Evolutionary conservation across 2,797 vertebrate genomes (phyloP).

Genomic region (Gymnoscopelus braueri): DNA sequence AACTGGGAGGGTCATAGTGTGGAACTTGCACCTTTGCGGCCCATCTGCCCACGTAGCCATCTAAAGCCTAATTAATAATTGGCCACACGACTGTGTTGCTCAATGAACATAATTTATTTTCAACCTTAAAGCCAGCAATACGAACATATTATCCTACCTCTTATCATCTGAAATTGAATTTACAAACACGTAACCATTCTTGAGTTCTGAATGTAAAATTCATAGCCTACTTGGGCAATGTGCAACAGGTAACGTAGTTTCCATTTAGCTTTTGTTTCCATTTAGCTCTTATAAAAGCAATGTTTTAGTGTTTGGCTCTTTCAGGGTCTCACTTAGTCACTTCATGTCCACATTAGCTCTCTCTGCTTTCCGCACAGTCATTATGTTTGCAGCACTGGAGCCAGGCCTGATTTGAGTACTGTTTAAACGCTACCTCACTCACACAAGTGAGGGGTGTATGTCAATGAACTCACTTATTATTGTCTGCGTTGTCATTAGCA

Average conservation of each 20-base stretch:
- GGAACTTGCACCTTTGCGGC: neutral
- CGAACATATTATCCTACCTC: too few species aligned
- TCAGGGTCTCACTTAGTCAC: neutral
- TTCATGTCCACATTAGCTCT: conserved; percentile 4
- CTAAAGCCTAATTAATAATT: too few species aligned
- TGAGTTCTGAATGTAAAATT: neutral
- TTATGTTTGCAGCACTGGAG: conserved; percentile 17
- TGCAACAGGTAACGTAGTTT: too few species aligned
- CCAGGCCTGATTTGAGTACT: conserved; percentile 15
- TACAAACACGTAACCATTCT: neutral
- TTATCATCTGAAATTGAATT: too few species aligned
- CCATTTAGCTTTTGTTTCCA: too few species aligned
- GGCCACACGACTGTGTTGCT: too few species aligned
- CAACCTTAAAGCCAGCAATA: too few species aligned
- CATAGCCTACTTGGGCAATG: too few species aligned
- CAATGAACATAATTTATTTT: too few species aligned
- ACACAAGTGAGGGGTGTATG: neutral
- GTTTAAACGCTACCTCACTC: conserved; percentile 20
- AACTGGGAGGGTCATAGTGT: conserved; percentile 41
- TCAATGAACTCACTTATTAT: conserved; percentile 5
- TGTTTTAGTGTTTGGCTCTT: neutral
- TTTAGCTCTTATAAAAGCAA: too few species aligned
- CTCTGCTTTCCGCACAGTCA: neutral
- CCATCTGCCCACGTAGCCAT: too few species aligned
- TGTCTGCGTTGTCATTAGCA: conserved; percentile 3